These are phyloP conservation scores for Balaeniceps rex DNA, from an alignment of 2,113 vertebrate genomes.

Conservation along the genomic window DNA sequence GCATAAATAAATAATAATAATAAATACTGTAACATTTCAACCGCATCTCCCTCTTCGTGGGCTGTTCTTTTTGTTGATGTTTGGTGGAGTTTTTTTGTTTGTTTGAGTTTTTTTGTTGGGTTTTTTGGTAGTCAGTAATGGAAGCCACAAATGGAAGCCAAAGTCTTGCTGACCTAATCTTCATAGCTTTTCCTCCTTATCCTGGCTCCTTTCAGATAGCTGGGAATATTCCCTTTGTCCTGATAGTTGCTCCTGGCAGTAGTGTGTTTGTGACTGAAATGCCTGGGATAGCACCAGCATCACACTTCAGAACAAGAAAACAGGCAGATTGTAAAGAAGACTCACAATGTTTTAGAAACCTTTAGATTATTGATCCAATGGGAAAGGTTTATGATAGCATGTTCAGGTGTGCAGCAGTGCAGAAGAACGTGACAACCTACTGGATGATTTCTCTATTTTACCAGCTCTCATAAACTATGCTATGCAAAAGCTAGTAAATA, in stretches of 20 bases:
- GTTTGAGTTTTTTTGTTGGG: background rate
- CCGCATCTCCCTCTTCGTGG: background rate
- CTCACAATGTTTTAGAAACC: background rate
- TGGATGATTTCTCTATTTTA: background rate
- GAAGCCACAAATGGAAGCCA: background rate
- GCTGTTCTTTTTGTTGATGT: background rate
- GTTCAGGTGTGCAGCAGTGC: background rate
- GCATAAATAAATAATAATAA: too few relatives aligned
- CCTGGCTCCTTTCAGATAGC: background rate
- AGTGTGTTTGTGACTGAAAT: background rate
- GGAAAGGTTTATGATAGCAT: background rate
- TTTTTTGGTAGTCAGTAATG: background rate
- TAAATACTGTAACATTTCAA: background rate
- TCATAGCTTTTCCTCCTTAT: background rate
- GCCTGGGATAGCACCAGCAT: background rate
- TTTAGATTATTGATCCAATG: background rate
- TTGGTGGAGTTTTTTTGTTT: background rate
- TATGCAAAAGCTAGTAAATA: background rate
- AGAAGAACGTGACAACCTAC: background rate
- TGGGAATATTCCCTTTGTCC: background rate
- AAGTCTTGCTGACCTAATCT: background rate
- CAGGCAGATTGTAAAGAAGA: background rate
- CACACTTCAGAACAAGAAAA: background rate
- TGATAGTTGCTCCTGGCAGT: background rate
- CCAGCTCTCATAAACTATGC: background rate